Base-by-base conservation (phyloP, 1,140 invertebrate species). In the Helicoverpa armigera region DNA sequence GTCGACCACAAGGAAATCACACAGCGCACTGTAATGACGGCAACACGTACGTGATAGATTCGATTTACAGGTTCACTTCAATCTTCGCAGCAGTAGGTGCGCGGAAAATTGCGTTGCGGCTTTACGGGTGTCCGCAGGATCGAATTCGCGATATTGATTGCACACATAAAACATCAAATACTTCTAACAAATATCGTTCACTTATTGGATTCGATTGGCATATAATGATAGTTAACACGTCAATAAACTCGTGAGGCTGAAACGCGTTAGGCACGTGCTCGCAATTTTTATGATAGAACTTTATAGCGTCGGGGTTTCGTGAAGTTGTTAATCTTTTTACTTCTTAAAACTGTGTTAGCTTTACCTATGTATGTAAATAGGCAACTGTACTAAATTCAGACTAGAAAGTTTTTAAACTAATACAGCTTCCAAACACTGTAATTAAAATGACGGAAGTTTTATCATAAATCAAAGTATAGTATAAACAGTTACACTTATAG, bases 31-130 rank as follows among this genome's bases (percentile, higher is more conserved):
- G 84, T 92, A 91, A 92, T 92, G 88, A 90, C 88, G 86, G 85
- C 83, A 80, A 82, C 85, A 82, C 82, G 87, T 89, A 89, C 92
- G 88, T 91, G 90, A 91, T 92, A 89, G 88, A 93, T 93, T 90
- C 88, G 87, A 91, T 93, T 92, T 93, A 91, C 88, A 91, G 90
- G 89, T 93, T 93, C 81, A 82, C 83, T 91, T 89, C 87, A 93
- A 91, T 91, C 87, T 89, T 85, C 84, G 82, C 79, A 86, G 87
- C 81, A 79, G 87, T 82, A 80, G 81, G 85, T 86, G 83, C 84
- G 80, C 83, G 80, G 88, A 82, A 93, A 93, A 92, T 94, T 92
- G 86, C 87, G 77, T 91, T 93, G 90, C 84, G 91, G 90, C 89
- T 90, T 87, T 87, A 91, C 86, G 79, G 83, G 85, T 88, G 86